These are phyloP conservation scores for Monoplex corrugatus DNA, from an alignment of 2,888 invertebrate genomes.

Conservation along the genomic window DNA sequence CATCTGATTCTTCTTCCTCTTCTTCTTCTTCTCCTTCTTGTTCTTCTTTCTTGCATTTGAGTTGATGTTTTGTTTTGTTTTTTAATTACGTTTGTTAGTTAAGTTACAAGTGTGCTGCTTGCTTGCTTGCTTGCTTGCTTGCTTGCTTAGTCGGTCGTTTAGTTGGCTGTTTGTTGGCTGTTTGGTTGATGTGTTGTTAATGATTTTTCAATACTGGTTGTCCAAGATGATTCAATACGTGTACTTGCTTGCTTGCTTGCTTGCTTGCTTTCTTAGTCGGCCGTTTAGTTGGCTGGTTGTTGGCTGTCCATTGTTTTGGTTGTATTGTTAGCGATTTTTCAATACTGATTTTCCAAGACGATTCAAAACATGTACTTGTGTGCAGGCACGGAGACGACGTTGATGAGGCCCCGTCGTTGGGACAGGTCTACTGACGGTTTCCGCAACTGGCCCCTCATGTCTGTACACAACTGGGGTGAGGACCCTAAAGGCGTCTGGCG, in stretches of 20 bases:
- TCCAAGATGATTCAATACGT: neutral
- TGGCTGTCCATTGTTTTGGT: no score
- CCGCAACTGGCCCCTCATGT: slow-evolving; percentile 91
- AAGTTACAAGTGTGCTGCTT: no score
- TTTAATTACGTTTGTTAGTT: no score
- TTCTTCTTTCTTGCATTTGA: no score
- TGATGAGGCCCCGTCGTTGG: slow-evolving; percentile 87
- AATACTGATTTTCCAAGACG: no score
- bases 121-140: neutral
- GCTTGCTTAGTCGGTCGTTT: neutral
- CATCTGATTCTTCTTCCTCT: neutral
- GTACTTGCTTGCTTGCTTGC: neutral
- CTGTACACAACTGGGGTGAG: slow-evolving; percentile 96
- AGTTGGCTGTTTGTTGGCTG: neutral
- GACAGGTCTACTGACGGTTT: slow-evolving; percentile 90
- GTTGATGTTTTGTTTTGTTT: no score
- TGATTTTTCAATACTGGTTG: neutral
- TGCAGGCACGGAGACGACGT: slow-evolving; percentile 76
- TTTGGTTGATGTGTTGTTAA: neutral
- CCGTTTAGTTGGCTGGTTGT: no score
- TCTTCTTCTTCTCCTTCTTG: no score
- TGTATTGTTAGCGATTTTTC: no score
- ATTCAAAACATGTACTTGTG: neutral
- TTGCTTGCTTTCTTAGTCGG: neutral
- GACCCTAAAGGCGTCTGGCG: slow-evolving; percentile 85